Percentiles rank a stretch among this genome's conserved stretches.
Conservation (phyloP, 2,888 invertebrate genomes). For the Epicampocera succincta region DNA sequence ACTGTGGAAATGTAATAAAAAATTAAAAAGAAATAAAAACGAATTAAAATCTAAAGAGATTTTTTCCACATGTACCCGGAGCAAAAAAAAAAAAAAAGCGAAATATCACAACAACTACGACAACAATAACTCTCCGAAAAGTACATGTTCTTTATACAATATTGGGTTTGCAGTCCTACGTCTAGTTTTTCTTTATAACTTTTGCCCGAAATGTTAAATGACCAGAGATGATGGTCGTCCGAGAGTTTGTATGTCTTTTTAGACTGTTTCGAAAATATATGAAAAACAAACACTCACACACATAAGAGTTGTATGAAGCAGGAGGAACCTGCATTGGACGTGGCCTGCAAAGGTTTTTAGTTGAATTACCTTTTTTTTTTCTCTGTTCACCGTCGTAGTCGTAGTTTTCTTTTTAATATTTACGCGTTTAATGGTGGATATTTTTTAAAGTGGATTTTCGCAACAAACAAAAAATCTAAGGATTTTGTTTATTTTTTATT, state of each 20-base stretch:
- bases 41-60: slow-evolving; percentile 75
- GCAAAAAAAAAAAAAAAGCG: slow-evolving; percentile 7
- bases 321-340: slow-evolving; percentile 31
- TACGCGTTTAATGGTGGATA: slow-evolving; percentile 65
- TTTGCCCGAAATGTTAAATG: slow-evolving; percentile 34
- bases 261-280: slow-evolving; percentile 24
- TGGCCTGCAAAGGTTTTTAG: slow-evolving; percentile 61
- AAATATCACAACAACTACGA: slow-evolving; percentile 34
- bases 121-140: slow-evolving; percentile 42
- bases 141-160: slow-evolving; percentile 38
- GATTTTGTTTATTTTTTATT: slow-evolving; percentile 42
- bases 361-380: slow-evolving; percentile 57
- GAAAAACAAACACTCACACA: background rate
- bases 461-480: slow-evolving; percentile 61
- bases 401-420: slow-evolving; percentile 51
- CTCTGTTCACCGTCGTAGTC: slow-evolving; percentile 4
- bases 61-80: slow-evolving; percentile 6
- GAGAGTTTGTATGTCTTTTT: slow-evolving; percentile 3
- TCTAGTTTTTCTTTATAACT: slow-evolving; percentile 46
- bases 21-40: slow-evolving; percentile 80
- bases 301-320: slow-evolving; percentile 32
- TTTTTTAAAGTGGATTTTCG: slow-evolving; percentile 29
- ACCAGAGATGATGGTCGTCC: slow-evolving; percentile 42
- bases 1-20: slow-evolving; percentile 79
- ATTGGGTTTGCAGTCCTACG: slow-evolving; percentile 20